phyloP scores from a whole-genome alignment of 2,113 vertebrate genomes.

The Mesembrinibis cayennensis region DNA sequence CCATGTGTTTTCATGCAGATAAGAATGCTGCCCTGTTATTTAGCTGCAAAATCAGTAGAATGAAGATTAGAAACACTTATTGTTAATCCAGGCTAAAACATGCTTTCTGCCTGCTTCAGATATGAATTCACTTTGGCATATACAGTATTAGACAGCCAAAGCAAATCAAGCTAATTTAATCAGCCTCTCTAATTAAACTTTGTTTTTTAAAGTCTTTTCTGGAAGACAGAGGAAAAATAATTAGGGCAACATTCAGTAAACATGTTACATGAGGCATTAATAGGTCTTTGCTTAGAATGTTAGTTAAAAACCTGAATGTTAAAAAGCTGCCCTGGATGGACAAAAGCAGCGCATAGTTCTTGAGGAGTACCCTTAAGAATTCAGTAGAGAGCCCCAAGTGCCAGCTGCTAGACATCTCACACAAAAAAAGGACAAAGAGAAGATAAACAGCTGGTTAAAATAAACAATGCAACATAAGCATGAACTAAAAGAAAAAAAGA shows the following conservation, averaged over 20 bases:
- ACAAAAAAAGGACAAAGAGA: neutral
- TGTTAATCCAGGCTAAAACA: constrained; percentile 55
- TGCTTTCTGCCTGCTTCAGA: constrained; percentile 22
- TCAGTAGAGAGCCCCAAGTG: neutral
- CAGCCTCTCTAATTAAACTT: constrained; percentile 31
- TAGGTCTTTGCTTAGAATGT: neutral
- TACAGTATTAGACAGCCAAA: constrained; percentile 21
- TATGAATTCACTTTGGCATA: constrained; percentile 41
- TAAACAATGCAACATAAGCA: neutral
- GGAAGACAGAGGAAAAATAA: neutral
- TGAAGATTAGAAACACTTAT: constrained; percentile 27
- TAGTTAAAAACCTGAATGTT: neutral
- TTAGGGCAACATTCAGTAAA: neutral
- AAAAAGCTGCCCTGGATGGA: neutral
- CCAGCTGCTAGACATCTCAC: neutral
- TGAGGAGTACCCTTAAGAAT: neutral
- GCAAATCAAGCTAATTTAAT: constrained; percentile 54
- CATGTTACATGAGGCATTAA: neutral
- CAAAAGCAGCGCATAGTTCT: neutral
- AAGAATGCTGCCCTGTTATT: neutral
- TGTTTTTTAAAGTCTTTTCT: constrained; percentile 21
- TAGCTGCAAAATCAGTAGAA: neutral
- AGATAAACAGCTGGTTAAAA: neutral
- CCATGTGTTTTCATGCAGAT: neutral
- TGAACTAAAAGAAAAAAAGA: neutral